Base-by-base conservation (phyloP, 2,113 vertebrate species). In the Ictidomys tridecemlineatus region DNA sequence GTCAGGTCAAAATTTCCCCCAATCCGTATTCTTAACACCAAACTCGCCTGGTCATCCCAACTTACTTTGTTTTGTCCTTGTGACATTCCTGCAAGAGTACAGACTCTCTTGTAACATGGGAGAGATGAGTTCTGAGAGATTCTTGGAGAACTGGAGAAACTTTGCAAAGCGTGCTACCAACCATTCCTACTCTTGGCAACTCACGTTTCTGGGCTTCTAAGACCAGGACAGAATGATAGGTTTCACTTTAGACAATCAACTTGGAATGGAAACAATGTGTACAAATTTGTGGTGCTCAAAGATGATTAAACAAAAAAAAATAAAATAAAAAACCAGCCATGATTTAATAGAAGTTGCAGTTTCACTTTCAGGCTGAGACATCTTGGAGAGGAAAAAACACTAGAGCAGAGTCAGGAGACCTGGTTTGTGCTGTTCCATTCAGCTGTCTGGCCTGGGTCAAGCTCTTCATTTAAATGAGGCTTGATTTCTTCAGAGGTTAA, bases 331-430 rank as follows among this genome's bases (percentile, higher is more conserved):
- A 85, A 96, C 45, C 14, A 53, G 17, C 14, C 37, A 56, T 30
- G 45, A 72, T 90, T 96, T 80, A 89, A 93, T 76, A 96, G 85
- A 94, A 91, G 72, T 67, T 89, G 69, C 37, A 86, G 63, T 96
- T 95, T 96, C 77, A 2, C 87, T 95, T 97, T 96, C 56, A 95
- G 58, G 39, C 34, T 20, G 79, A 92, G 77, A 45, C 48, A 28
- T 89, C 79, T 86, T 63, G 22, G 58, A 95, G 26, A 51, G 30
- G 16, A 39, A 95, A 87, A 51, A 48, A n/a, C 30, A 14, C 0
- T 17, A 16, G 8, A 5, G 39, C 58, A 78, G 77, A n/a, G 39
- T n/a, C 30, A 28, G 53, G 72, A 69, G 63, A 37, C 77, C 26
- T 26, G 61, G 58, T 26, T 10, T 18, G 4, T 8, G 32, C 32